Percentiles rank a stretch among this genome's conserved stretches.
phyloP scores from a whole-genome alignment of 2,888 invertebrate genomes.

The Sturmia bella region DNA sequence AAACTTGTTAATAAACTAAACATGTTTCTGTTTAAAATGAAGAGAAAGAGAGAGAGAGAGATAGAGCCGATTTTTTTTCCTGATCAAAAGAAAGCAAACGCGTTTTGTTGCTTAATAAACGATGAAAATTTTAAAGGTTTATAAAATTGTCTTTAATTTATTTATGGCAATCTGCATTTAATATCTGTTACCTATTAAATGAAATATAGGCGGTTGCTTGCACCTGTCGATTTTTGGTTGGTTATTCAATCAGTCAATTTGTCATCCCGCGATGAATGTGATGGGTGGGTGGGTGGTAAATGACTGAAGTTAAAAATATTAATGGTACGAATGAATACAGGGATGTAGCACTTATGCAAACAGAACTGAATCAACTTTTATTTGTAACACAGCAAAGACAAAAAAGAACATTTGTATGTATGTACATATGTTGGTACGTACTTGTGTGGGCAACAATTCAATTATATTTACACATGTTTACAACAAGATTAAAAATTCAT shows the following conservation, averaged over 20 bases:
- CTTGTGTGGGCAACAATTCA: slow-evolving; percentile 48
- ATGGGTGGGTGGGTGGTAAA: slow-evolving; percentile 41
- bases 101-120: not conserved
- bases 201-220: slow-evolving; percentile 37
- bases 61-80: no score
- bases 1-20: slow-evolving; percentile 62
- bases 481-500: slow-evolving; percentile 64
- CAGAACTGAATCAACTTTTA: slow-evolving; percentile 28
- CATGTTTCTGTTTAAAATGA: slow-evolving; percentile 21
- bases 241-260: slow-evolving; percentile 53
- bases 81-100: no score
- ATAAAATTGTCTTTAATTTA: slow-evolving; percentile 30
- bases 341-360: slow-evolving; percentile 40
- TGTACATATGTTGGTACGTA: not conserved
- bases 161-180: slow-evolving; percentile 37
- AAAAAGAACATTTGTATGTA: slow-evolving; percentile 14
- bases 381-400: no score
- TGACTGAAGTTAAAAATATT: slow-evolving; percentile 44
- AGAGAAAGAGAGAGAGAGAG: no score
- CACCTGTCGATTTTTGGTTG: slow-evolving; percentile 65
- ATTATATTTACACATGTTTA: slow-evolving; percentile 59
- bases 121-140: not conserved
- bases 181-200: slow-evolving; percentile 39
- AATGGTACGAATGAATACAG: slow-evolving; percentile 10
- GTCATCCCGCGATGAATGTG: slow-evolving; percentile 54